Evolutionary conservation across 1,140 invertebrate species (phyloP).

Genomic region (Scaptodrosophila lebanonensis): DNA sequence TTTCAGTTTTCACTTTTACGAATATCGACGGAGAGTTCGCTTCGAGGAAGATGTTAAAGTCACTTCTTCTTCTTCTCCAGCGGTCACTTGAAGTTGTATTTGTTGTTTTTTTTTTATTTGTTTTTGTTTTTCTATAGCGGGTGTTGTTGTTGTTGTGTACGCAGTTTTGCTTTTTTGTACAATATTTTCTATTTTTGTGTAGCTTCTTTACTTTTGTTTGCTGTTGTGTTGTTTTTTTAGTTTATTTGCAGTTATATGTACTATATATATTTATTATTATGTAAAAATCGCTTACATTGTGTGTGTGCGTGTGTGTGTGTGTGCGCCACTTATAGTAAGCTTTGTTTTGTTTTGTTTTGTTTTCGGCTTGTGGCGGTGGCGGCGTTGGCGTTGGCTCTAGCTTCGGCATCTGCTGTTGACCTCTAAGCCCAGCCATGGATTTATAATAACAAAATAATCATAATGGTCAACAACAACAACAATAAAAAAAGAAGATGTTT

Average conservation of each 20-base stretch:
- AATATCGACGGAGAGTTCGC: constrained; percentile 53
- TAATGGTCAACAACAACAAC: constrained; percentile 14
- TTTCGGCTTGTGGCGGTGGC: neutral
- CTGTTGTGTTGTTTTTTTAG: constrained; percentile 46
- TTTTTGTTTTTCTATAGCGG: too few species aligned
- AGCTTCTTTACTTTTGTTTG: constrained; percentile 3
- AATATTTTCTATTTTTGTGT: constrained; percentile 15
- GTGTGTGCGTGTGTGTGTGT: constrained; percentile 49
- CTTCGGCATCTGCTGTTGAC: constrained; percentile 67
- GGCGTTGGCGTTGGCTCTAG: constrained; percentile 13
- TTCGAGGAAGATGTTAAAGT: constrained; percentile 44
- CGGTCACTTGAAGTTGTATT: constrained; percentile 60
- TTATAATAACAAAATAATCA: too few species aligned
- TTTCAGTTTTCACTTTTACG: constrained; percentile 73
- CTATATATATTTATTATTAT: constrained; percentile 49
- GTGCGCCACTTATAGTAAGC: constrained; percentile 53
- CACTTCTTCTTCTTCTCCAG: constrained; percentile 13
- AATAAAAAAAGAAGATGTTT: constrained; percentile 31
- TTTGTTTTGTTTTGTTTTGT: constrained; percentile 18
- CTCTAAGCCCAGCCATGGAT: constrained; percentile 40
- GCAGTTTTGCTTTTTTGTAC: neutral
- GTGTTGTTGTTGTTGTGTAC: constrained; percentile 9
- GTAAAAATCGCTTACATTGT: constrained; percentile 70
- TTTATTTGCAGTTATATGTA: constrained; percentile 57
- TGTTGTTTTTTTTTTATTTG: constrained; percentile 43